Evolutionary conservation across 1,140 invertebrate genomes (phyloP).

Genomic region (Nephotettix cincticeps): DNA sequence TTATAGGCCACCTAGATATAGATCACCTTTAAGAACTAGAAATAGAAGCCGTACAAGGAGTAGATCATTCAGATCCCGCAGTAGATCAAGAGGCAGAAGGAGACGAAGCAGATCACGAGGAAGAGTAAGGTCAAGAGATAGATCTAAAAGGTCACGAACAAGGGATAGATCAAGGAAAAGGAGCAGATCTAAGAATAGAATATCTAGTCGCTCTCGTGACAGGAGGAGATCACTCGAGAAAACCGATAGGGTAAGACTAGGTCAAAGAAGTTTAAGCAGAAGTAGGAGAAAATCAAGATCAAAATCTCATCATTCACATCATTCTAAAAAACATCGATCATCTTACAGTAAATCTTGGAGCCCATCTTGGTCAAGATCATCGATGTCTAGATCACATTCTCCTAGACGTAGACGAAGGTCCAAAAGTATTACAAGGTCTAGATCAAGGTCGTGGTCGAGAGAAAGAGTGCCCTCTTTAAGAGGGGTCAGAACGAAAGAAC

Average conservation of each 20-base stretch:
- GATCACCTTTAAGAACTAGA: slow-evolving; percentile 43
- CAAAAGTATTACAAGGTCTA: slow-evolving; percentile 1
- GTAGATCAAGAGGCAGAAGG: slow-evolving; percentile 34
- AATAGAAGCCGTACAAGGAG: slow-evolving; percentile 31
- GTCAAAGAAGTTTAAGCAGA: slow-evolving; percentile 49
- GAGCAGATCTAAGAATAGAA: slow-evolving; percentile 39
- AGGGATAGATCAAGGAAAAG: slow-evolving; percentile 33
- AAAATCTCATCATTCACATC: slow-evolving; percentile 36
- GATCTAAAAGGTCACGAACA: slow-evolving; percentile 30
- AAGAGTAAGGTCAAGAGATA: slow-evolving; percentile 17
- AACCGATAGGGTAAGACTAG: slow-evolving; percentile 49
- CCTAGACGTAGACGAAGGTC: slow-evolving; percentile 13
- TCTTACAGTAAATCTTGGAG: slow-evolving; percentile 39
- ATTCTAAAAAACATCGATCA: neutral
- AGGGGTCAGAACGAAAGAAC: neutral
- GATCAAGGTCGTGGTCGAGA: slow-evolving; percentile 24
- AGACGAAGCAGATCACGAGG: slow-evolving; percentile 30
- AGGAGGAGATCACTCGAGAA: slow-evolving; percentile 36
- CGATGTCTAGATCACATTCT: slow-evolving; percentile 37
- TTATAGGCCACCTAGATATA: slow-evolving; percentile 41
- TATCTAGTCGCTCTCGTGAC: slow-evolving; percentile 31
- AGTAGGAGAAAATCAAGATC: slow-evolving; percentile 44
- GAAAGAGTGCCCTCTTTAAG: neutral
- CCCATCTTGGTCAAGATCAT: slow-evolving; percentile 48
- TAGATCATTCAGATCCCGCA: slow-evolving; percentile 40